Percentiles rank a stretch among this genome's conserved stretches.
Evolutionary conservation across 2,797 vertebrate genomes (phyloP).

Genomic region (Hemitrygon akajei): DNA sequence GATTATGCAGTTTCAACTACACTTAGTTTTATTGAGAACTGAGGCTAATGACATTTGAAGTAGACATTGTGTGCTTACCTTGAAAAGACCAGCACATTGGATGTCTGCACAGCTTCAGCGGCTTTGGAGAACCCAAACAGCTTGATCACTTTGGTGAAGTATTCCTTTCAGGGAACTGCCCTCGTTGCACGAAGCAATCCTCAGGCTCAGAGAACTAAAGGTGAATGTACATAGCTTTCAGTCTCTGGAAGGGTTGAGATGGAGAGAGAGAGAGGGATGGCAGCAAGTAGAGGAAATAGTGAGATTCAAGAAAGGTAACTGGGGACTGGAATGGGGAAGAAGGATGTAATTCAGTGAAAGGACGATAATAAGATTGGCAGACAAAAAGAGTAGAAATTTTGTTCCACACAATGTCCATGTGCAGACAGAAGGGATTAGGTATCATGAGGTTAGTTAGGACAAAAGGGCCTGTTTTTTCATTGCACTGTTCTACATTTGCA

Average conservation of each 20-base stretch:
- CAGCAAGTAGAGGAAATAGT: not conserved
- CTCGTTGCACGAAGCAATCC: not conserved
- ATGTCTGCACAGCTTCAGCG: not conserved
- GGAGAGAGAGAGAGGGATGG: not conserved
- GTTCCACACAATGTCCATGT: too few species aligned
- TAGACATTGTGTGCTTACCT: not conserved
- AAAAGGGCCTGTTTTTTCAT: too few species aligned
- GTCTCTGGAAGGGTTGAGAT: not conserved
- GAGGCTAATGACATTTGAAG: not conserved
- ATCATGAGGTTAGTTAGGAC: too few species aligned
- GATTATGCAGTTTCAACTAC: not conserved
- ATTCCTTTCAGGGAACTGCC: not conserved
- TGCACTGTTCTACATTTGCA: too few species aligned
- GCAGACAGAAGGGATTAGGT: too few species aligned
- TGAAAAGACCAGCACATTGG: not conserved
- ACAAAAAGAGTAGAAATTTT: not conserved
- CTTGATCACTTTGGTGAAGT: too few species aligned
- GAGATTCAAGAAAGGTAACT: not conserved
- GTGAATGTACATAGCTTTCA: not conserved
- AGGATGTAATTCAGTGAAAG: not conserved
- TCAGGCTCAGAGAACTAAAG: not conserved
- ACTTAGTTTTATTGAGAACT: not conserved
- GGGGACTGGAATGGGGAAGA: not conserved
- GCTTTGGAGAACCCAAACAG: not conserved
- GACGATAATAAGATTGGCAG: not conserved